These are phyloP conservation scores for Ichneumoninae sp. DNA, from an alignment of 2,888 invertebrate genomes.

Conservation along the genomic window DNA sequence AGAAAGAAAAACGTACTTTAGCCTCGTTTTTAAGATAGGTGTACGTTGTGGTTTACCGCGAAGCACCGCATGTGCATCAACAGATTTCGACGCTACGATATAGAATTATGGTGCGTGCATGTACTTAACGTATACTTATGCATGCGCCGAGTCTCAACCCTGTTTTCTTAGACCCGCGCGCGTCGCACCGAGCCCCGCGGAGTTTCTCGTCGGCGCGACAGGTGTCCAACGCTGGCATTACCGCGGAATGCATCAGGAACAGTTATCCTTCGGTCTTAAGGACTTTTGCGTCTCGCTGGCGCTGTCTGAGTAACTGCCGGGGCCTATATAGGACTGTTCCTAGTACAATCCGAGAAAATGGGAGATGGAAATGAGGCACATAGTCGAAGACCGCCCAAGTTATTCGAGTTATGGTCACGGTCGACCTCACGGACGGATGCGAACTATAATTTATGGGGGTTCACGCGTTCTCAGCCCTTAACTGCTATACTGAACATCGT, in stretches of 20 bases:
- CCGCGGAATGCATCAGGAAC: conserved; percentile 65
- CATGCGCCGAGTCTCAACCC: conserved; percentile 16
- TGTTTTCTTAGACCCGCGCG: conserved; percentile 16
- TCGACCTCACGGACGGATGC: not conserved
- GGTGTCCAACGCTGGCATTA: conserved; percentile 58
- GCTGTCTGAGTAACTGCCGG: conserved; percentile 28
- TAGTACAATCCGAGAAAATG: conserved; percentile 7
- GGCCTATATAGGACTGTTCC: not conserved
- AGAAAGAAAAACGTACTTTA: not conserved
- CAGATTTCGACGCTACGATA: not conserved
- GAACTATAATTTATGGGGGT: not conserved
- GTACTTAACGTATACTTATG: not conserved
- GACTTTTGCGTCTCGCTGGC: conserved; percentile 45
- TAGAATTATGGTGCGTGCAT: not conserved
- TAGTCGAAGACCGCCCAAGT: not conserved
- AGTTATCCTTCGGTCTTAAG: conserved; percentile 63
- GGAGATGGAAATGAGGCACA: not conserved
- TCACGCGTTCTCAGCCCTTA: not conserved
- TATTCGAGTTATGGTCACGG: not conserved
- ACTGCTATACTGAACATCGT: not conserved
- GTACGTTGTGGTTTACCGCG: not conserved
- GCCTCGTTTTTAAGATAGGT: not conserved
- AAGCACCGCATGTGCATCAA: not conserved
- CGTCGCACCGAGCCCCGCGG: conserved; percentile 9
- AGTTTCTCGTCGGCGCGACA: conserved; percentile 47